These are phyloP conservation scores for Orgyia antiqua DNA, from an alignment of 2,888 invertebrate genomes.

Conservation along the genomic window DNA sequence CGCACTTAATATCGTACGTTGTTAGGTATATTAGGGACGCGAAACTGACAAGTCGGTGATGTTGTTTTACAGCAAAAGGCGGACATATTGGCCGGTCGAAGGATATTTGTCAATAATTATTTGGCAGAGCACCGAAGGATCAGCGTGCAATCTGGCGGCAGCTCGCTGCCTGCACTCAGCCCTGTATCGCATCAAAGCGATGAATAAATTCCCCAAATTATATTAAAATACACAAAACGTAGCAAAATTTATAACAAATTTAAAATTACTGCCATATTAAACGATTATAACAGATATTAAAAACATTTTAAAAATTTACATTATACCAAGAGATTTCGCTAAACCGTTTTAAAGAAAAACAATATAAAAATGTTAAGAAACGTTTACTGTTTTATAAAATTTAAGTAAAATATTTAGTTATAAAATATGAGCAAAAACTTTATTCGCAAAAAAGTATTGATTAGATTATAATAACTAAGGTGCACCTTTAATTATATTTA, in stretches of 20 bases:
- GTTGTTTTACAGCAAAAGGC: conserved; percentile 78
- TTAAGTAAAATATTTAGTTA: no score
- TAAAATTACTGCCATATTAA: conserved; percentile 40
- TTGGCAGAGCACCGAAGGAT: conserved; percentile 78
- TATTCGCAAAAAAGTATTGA: conserved; percentile 45
- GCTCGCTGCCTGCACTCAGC: conserved; percentile 73
- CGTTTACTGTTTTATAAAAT: no score
- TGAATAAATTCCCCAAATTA: conserved; percentile 50
- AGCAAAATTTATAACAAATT: background rate
- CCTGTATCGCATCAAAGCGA: conserved; percentile 75
- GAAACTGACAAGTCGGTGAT: conserved; percentile 59
- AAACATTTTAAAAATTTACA: conserved; percentile 16
- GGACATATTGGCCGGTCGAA: conserved; percentile 78
- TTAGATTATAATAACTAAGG: conserved; percentile 58
- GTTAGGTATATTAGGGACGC: conserved; percentile 24
- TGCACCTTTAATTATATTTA: conserved; percentile 66
- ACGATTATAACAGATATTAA: conserved; percentile 22
- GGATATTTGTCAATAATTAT: conserved; percentile 80
- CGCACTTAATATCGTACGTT: conserved; percentile 9
- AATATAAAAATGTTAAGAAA: no score
- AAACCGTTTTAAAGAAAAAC: conserved; percentile 4
- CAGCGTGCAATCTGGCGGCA: conserved; percentile 76
- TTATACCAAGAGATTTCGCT: no score
- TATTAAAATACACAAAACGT: conserved; percentile 4
- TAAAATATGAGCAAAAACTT: no score